These are phyloP conservation scores for Brachirus orientalis DNA, from an alignment of 2,113 vertebrate species.

Conservation along the genomic window DNA sequence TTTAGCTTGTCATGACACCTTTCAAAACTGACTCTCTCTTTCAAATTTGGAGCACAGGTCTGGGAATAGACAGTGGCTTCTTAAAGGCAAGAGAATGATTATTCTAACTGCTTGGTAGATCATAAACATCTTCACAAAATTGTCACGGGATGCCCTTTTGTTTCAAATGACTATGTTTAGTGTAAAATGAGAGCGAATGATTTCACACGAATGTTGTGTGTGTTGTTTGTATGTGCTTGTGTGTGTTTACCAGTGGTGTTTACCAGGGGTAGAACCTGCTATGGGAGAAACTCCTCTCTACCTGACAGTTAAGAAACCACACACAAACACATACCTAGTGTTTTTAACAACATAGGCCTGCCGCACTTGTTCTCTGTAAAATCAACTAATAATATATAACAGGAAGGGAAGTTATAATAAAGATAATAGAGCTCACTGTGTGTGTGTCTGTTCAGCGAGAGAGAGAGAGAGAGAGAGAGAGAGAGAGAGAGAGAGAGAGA, in stretches of 20 bases:
- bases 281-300: constrained; percentile 24
- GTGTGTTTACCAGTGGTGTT: constrained; percentile 15
- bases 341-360: constrained; percentile 64
- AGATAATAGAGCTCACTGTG: constrained; percentile 61
- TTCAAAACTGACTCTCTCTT: too few species aligned
- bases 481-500: neutral
- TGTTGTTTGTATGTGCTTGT: neutral
- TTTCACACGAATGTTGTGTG: too few species aligned
- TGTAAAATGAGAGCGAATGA: too few species aligned
- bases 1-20: too few species aligned
- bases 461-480: constrained; percentile 1
- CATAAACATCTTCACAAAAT: too few species aligned
- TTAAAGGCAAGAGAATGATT: too few species aligned
- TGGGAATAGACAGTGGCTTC: too few species aligned
- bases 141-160: too few species aligned
- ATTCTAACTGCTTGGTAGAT: too few species aligned
- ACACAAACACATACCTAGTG: constrained; percentile 23
- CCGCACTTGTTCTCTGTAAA: constrained; percentile 64
- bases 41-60: too few species aligned
- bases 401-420: constrained; percentile 69
- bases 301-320: constrained; percentile 25
- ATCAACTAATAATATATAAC: constrained; percentile 59
- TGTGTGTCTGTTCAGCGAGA: constrained; percentile 10
- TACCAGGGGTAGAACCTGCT: constrained; percentile 31
- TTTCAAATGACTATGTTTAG: neutral